Base-by-base conservation (phyloP, 1,140 invertebrate genomes). In the Drosophila nannoptera region DNA sequence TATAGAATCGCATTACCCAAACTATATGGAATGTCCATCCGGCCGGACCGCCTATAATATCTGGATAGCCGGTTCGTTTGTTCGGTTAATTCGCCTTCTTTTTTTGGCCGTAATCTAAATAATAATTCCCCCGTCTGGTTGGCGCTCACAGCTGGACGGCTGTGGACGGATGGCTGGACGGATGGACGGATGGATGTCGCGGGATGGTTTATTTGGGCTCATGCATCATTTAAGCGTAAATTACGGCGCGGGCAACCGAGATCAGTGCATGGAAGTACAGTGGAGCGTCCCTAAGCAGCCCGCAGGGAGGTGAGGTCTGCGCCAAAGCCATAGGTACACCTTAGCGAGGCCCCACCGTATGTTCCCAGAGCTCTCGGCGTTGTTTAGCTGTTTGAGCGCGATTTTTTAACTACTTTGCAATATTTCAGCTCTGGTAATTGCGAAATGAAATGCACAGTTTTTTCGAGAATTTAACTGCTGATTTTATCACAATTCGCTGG, bases 161-260 rank as follows among this genome's bases (percentile, higher is more conserved):
- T n/a, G n/a, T n/a, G n/a, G n/a, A n/a, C n/a, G n/a, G n/a, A n/a
- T n/a, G n/a, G n/a, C n/a, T n/a, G n/a, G n/a, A n/a, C n/a, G n/a
- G n/a, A n/a, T n/a, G n/a, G n/a, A n/a, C n/a, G n/a, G 22, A 22
- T 22, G 22, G 22, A 22, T 22, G 22, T 59, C 33, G 36, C 33
- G 36, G 8, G 32, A 12, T 9, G 29, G 11, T 53, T 70, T 66
- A 29, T 70, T 66, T 8, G 7, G 36, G 32, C 55, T 63, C 43
- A 73, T 69, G 64, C 64, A 69, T 69, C 59, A 73, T 73, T 75
- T 59, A 73, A 73, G 29, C 40, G 49, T 36, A 68, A 73, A 59
- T 50, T 59, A 36, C 48, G 32, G 29, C 38, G 50, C 29, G 33
- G 36, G 31, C 38, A 71, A 74, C 61, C 70, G 60, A 65, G 45